Percentiles rank a stretch among this genome's conserved stretches.
phyloP scores from a whole-genome alignment of 2,113 vertebrate species.

The Canis aureus region DNA sequence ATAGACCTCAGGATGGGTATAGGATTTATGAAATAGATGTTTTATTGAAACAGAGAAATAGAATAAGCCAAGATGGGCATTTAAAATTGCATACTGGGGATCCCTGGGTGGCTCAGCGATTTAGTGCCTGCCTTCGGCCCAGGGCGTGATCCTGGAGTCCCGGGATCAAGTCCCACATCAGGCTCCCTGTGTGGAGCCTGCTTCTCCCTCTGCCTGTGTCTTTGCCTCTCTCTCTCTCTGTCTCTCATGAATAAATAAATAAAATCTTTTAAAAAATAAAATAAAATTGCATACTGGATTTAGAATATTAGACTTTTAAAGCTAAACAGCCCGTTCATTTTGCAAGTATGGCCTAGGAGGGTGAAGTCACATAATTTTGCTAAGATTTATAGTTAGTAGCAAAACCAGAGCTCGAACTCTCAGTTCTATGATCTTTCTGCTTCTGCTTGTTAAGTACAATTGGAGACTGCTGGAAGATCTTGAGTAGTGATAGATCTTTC shows the following conservation, averaged over 20 bases:
- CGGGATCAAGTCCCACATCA: too few relatives aligned
- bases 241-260: too few relatives aligned
- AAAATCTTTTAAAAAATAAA: too few relatives aligned
- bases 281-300: background rate
- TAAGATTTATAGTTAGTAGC: background rate
- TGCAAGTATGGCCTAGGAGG: background rate
- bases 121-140: too few relatives aligned
- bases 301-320: constrained; percentile 18
- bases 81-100: background rate
- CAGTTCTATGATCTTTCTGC: background rate
- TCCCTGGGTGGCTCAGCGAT: too few relatives aligned
- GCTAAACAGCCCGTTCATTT: background rate
- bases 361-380: background rate
- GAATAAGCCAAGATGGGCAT: background rate
- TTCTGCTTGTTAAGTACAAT: background rate
- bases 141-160: too few relatives aligned
- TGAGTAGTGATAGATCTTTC: background rate
- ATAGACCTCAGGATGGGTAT: background rate
- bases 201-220: too few relatives aligned
- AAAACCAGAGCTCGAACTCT: background rate
- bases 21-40: background rate
- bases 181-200: too few relatives aligned
- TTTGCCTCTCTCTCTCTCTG: too few relatives aligned
- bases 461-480: background rate
- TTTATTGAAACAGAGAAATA: background rate